Conservation (phyloP, 2,888 invertebrate species). For the Neelides folsomi region DNA sequence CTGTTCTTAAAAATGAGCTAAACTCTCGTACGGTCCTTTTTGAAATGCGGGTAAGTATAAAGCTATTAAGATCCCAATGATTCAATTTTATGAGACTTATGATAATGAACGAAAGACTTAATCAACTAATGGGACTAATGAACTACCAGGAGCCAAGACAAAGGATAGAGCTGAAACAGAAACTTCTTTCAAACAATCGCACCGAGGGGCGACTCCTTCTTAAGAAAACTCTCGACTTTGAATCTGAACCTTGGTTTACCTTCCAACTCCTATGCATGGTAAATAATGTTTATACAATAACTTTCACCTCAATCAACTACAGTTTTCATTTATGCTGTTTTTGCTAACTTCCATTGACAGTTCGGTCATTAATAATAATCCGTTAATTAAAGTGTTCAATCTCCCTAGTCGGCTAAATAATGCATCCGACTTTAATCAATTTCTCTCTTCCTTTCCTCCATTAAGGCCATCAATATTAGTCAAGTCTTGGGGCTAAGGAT, state of each 20-base stretch:
- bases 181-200: conserved; percentile 55
- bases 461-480: no score
- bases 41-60: conserved; percentile 59
- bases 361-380: no score
- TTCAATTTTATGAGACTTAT: neutral
- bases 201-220: conserved; percentile 68
- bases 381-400: no score
- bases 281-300: no score
- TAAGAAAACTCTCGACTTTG: conserved; percentile 69
- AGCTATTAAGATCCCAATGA: neutral
- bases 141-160: conserved; percentile 21
- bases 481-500: no score
- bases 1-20: conserved; percentile 64
- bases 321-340: no score
- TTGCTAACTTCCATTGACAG: no score
- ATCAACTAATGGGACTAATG: neutral
- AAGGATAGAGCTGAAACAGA: conserved; percentile 32
- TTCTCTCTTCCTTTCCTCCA: no score
- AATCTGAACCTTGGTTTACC: conserved; percentile 74
- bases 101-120: no score
- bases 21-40: conserved; percentile 64
- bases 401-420: no score
- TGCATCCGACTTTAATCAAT: no score
- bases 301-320: no score
- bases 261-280: conserved; percentile 77